Evolutionary conservation across 2,888 invertebrate species (phyloP).

Genomic region (Omphaloscelis lunosa): DNA sequence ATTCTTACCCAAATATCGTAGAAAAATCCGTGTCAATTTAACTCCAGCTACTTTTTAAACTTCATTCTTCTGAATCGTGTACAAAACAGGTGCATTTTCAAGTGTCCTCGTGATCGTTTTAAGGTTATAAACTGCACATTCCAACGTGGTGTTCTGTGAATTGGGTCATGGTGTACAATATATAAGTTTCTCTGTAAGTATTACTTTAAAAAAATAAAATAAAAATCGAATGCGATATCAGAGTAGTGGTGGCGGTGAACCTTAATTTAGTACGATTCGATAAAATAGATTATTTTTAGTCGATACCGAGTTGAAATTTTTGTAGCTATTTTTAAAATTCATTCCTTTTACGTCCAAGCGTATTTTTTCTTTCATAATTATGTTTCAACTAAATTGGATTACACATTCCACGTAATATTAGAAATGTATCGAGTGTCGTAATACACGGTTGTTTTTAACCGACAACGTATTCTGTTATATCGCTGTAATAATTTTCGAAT

Average conservation of each 20-base stretch:
- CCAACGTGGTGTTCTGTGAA: constrained; percentile 74
- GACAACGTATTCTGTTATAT: not conserved
- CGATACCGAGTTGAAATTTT: constrained; percentile 36
- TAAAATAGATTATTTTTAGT: constrained; percentile 62
- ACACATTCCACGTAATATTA: constrained; percentile 31
- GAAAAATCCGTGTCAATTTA: constrained; percentile 61
- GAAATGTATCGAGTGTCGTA: constrained; percentile 27
- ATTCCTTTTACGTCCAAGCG: constrained; percentile 15
- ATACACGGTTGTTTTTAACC: constrained; percentile 38
- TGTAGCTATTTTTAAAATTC: constrained; percentile 38
- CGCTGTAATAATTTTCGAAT: constrained; percentile 9
- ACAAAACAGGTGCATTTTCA: constrained; percentile 55
- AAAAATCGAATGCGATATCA: constrained; percentile 46
- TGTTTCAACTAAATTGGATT: constrained; percentile 29
- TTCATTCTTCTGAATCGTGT: constrained; percentile 36
- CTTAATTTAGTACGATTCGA: constrained; percentile 51
- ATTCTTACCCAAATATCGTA: constrained; percentile 66
- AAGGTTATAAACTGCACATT: constrained; percentile 72
- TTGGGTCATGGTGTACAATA: constrained; percentile 73
- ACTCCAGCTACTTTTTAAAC: constrained; percentile 40
- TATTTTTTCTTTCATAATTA: constrained; percentile 5
- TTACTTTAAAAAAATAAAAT: constrained; percentile 25
- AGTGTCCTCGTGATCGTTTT: constrained; percentile 68
- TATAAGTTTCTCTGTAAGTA: constrained; percentile 69
- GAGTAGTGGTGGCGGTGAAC: constrained; percentile 36